A percentile compares a stretch with the other conserved stretches of the same genome.
phyloP scores from a whole-genome alignment of 2,113 vertebrate species.

The Halichoerus grypus region DNA sequence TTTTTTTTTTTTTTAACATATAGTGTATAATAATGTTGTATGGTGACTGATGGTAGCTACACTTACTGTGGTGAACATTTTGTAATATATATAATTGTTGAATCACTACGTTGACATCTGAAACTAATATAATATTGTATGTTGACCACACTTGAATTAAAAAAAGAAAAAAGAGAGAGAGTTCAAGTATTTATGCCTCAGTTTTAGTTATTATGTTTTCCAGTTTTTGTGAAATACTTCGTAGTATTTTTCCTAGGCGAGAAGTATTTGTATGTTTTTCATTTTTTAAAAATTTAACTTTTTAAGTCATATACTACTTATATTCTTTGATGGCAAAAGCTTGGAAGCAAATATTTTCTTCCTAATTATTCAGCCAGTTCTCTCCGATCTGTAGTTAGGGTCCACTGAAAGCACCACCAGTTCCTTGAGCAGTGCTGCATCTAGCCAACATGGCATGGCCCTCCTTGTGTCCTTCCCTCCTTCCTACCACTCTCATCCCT shows the following conservation, averaged over 20 bases:
- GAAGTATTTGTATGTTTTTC: neutral
- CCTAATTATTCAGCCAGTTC: neutral
- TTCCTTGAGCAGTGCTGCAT: neutral
- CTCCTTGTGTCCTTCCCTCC: neutral
- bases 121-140: neutral
- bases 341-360: neutral
- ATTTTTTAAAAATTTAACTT: constrained; percentile 2
- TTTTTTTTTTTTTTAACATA: too few relatives aligned
- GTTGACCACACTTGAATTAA: neutral
- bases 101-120: neutral
- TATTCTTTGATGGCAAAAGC: neutral
- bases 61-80: neutral
- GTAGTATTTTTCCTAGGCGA: neutral
- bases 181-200: neutral
- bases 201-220: neutral
- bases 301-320: neutral
- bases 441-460: neutral
- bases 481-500: neutral
- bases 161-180: neutral
- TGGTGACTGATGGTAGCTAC: neutral
- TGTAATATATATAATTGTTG: neutral
- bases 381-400: neutral
- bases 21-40: neutral
- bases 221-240: neutral
- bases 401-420: neutral